Evolutionary conservation across 2,113 vertebrate genomes (phyloP).

Genomic region (Pterophyllum scalare): DNA sequence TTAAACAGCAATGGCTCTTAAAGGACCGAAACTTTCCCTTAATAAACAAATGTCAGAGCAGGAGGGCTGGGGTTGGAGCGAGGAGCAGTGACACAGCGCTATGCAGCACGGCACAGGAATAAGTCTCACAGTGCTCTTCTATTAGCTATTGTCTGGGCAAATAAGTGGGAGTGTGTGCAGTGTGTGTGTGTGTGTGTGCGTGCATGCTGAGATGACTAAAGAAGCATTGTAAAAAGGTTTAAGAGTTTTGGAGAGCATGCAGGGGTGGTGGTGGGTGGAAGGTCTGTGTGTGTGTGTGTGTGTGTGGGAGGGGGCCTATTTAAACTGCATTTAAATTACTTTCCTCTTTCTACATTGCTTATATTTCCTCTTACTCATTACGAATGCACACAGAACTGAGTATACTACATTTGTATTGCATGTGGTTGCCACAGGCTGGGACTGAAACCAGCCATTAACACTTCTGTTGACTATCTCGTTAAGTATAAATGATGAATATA

Average conservation of each 20-base stretch:
- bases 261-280: conserved; percentile 40
- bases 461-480: background rate
- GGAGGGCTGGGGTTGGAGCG: conserved; percentile 35
- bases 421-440: background rate
- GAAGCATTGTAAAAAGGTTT: conserved; percentile 59
- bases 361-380: background rate
- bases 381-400: background rate
- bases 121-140: conserved; percentile 53
- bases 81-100: conserved; percentile 54
- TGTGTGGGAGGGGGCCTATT: conserved; percentile 12
- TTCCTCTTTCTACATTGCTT: conserved; percentile 18
- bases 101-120: conserved; percentile 56
- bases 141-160: conserved; percentile 67
- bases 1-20: conserved; percentile 67
- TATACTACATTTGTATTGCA: background rate
- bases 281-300: conserved; percentile 18
- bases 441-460: background rate
- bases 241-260: conserved; percentile 58
- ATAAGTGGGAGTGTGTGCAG: conserved; percentile 58
- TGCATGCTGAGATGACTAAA: conserved; percentile 38
- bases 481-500: background rate
- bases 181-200: conserved; percentile 35
- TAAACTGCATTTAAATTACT: conserved; percentile 41
- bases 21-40: conserved; percentile 62
- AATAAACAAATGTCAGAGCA: conserved; percentile 60